A percentile compares a stretch with the other conserved stretches of the same genome.
These are phyloP conservation scores for Capitella teleta DNA, from an alignment of 1,140 invertebrate species.

Conservation along the genomic window DNA sequence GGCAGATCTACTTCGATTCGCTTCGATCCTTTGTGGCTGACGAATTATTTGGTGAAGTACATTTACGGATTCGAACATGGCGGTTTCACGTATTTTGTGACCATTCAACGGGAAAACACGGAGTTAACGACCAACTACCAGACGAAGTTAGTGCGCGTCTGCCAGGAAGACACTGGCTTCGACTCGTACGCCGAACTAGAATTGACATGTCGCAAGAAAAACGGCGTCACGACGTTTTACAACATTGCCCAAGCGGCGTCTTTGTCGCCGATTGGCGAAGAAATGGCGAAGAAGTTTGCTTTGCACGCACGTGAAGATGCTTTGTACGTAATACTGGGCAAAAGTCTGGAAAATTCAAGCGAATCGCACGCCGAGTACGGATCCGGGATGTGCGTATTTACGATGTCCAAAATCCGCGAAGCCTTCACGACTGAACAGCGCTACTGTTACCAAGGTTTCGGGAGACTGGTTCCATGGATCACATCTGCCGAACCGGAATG, in stretches of 20 bases:
- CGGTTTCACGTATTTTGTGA: conserved; percentile 24
- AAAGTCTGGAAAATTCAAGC: conserved; percentile 1
- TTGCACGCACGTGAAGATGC: conserved; percentile 1
- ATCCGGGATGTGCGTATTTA: conserved; percentile 19
- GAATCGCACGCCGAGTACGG: conserved; percentile 13
- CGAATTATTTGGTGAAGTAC: conserved; percentile 16
- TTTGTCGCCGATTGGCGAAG: conserved; percentile 8
- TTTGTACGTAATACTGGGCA: conserved; percentile 19
- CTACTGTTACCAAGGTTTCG: conserved; percentile 15
- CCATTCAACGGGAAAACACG: conserved; percentile 16
- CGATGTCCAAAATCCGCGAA: conserved; percentile 14
- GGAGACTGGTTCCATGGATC: conserved; percentile 5
- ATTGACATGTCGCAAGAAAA: conserved; percentile 16
- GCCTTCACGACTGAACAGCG: conserved; percentile 17
- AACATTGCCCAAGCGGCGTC: conserved; percentile 19
- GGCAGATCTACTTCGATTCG: not conserved
- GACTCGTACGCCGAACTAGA: conserved; percentile 25
- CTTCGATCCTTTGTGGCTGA: not conserved
- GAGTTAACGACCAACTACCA: conserved; percentile 6
- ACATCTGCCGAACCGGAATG: conserved; percentile 3
- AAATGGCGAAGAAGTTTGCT: conserved; percentile 5
- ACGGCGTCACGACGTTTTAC: conserved; percentile 14
- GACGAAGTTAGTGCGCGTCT: conserved; percentile 20
- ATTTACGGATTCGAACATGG: conserved; percentile 22
- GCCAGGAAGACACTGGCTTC: conserved; percentile 18